Evolutionary conservation across 2,888 invertebrate species (phyloP).

Genomic region (Leucophenga montana): DNA sequence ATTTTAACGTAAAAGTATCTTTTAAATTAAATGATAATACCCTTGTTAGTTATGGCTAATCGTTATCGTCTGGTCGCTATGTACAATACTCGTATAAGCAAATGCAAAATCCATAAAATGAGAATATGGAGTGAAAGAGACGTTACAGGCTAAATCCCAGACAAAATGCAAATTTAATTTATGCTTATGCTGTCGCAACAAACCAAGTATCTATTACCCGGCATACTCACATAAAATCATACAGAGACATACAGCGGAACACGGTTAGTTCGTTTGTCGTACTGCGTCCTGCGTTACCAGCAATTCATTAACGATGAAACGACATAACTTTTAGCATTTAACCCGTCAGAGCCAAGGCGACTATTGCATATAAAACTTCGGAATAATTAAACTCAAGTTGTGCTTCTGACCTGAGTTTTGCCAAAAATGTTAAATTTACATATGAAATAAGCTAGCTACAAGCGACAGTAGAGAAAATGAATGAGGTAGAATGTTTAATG

Average conservation of each 20-base stretch:
- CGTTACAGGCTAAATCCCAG: not conserved
- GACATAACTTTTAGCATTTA: slow-evolving; percentile 33
- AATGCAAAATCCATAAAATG: too few species aligned
- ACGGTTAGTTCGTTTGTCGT: not conserved
- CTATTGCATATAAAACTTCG: slow-evolving; percentile 7
- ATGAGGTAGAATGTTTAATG: slow-evolving; percentile 3
- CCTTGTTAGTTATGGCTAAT: not conserved
- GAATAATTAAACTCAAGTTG: slow-evolving; percentile 39
- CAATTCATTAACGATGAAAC: slow-evolving; percentile 29
- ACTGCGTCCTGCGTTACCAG: not conserved
- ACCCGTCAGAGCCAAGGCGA: slow-evolving; percentile 23
- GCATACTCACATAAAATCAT: not conserved
- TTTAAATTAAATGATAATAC: not conserved
- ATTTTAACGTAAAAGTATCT: too few species aligned
- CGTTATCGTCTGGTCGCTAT: not conserved
- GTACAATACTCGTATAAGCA: not conserved
- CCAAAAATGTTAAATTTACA: slow-evolving; percentile 37
- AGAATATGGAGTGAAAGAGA: too few species aligned
- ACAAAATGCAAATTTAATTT: slow-evolving; percentile 29
- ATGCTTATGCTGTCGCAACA: slow-evolving; percentile 16
- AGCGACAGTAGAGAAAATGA: not conserved
- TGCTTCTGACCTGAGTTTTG: slow-evolving; percentile 14
- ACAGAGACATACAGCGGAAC: not conserved
- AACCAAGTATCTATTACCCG: slow-evolving; percentile 3
- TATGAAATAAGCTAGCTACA: slow-evolving; percentile 24